These are phyloP conservation scores for Eucidaris tribuloides DNA, from an alignment of 35 echinoderm and acorn worm species.

Conservation along the genomic window DNA sequence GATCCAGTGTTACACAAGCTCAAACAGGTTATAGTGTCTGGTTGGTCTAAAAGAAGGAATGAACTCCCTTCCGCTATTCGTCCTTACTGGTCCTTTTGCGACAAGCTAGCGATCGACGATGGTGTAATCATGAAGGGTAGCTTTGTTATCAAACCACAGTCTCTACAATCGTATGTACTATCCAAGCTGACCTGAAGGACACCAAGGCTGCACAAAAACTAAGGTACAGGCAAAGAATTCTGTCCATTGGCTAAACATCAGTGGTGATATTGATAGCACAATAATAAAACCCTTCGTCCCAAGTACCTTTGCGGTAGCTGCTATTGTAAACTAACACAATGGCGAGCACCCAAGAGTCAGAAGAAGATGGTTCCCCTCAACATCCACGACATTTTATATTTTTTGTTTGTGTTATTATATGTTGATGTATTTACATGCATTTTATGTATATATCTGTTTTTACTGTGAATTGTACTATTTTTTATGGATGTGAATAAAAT, in stretches of 20 bases:
- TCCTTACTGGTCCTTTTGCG: conserved; percentile 49
- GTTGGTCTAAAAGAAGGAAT: background rate
- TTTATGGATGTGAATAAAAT: no score
- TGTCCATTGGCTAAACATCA: conserved; percentile 1
- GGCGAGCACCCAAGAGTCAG: no score
- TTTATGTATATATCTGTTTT: no score
- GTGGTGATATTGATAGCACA: no score
- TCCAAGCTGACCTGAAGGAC: no score
- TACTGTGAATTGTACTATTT: no score
- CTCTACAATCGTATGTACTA: conserved; percentile 16
- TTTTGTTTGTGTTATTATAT: no score
- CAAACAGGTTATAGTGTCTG: background rate
- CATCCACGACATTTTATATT: no score
- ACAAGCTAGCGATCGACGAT: conserved; percentile 48
- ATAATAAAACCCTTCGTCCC: conserved; percentile 22
- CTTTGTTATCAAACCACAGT: conserved; percentile 30
- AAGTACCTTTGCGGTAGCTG: no score
- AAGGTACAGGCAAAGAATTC: conserved; percentile 18
- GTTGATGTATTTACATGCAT: no score
- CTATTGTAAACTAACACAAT: no score
- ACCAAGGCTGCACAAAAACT: background rate
- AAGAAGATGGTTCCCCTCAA: no score
- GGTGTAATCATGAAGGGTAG: conserved; percentile 44
- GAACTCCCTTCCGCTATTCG: background rate
- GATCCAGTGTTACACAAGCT: conserved; percentile 22